Percentiles rank a stretch among this genome's conserved stretches.
Conservation (phyloP, 2,113 vertebrate genomes). For the Caranx melampygus region DNA sequence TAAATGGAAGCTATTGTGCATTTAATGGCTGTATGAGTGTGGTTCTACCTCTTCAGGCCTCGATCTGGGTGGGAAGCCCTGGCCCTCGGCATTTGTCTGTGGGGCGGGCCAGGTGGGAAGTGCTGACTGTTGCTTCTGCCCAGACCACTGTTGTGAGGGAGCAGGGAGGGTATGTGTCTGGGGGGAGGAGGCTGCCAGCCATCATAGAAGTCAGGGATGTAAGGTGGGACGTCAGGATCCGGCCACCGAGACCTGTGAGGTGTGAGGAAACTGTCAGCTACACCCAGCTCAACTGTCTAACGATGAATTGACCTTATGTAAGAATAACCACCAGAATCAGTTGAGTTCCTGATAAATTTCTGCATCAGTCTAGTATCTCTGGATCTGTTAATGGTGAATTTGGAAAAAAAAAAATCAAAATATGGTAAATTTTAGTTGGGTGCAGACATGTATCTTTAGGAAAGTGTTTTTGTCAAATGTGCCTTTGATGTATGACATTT, state of each 20-base stretch:
- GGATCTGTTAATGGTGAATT: neutral
- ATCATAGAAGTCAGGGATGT: constrained; percentile 85
- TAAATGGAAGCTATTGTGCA: too few species aligned
- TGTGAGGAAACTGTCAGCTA: neutral
- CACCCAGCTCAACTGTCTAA: neutral
- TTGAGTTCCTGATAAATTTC: neutral
- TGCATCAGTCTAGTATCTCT: neutral
- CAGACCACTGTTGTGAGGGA: constrained; percentile 8
- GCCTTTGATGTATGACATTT: neutral
- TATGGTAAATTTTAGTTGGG: neutral
- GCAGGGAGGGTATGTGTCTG: neutral
- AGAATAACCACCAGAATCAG: neutral
- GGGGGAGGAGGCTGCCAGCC: constrained; percentile 84
- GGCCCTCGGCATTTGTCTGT: neutral
- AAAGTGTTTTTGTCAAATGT: neutral
- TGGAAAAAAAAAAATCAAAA: neutral
- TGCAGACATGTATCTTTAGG: neutral
- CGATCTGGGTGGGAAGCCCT: neutral
- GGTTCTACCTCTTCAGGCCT: constrained; percentile 46
- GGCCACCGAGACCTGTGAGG: constrained; percentile 80
- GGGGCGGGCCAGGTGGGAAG: neutral
- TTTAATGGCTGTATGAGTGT: neutral
- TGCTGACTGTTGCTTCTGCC: constrained; percentile 73
- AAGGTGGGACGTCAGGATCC: constrained; percentile 72
- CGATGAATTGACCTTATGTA: neutral